Base-by-base conservation (phyloP, 2,797 vertebrate species). In the Catostomus latipinnis region DNA sequence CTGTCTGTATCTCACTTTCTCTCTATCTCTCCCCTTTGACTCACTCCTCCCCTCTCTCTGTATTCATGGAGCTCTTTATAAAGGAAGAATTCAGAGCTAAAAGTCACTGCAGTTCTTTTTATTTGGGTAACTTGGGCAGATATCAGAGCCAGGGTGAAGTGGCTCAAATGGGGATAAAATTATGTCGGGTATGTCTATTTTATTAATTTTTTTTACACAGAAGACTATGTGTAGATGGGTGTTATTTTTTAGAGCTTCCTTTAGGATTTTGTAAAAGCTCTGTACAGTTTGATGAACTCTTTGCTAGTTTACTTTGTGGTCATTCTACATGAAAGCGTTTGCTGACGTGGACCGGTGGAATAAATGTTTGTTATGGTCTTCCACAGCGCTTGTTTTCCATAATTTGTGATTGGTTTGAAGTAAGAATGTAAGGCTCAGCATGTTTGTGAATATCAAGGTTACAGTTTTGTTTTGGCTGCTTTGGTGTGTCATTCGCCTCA, bases 371-470 rank as follows among this genome's bases (percentile, higher is more conserved):
- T 34, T 3, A 34, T 34, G 34, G 34, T 34, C 34, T 34, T 34
- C 34, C 34, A 34, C 34, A 34, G 34, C 2, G 34, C 34, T 34
- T 34, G 34, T 34, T 34, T 34, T 34, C 34, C 34, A 34, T 34
- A 53, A 53, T 12, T 5, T 53, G 52, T 12, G 6, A 14, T 18
- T 3, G 34, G 34, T 3, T 34, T 74, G 60, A n/a, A 12, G 53
- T 13, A 53, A 12, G 52, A 12, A 6, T 58, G 6, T 10, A 57
- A 57, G 77, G 49, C 60, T 13, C 18, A 14, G 53, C 43, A 22
- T 74, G 62, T 74, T 60, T 69, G 6, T 56, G 48, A 46, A 34
- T 10, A 56, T 72, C 63, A 68, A 68, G 74, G 74, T 76, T 76
- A 63, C 14, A 48, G 49, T 65, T 65, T 65, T 72, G 69, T 80